Base-by-base conservation (phyloP, 2,888 invertebrate genomes). In the Plebejus melissa region DNA sequence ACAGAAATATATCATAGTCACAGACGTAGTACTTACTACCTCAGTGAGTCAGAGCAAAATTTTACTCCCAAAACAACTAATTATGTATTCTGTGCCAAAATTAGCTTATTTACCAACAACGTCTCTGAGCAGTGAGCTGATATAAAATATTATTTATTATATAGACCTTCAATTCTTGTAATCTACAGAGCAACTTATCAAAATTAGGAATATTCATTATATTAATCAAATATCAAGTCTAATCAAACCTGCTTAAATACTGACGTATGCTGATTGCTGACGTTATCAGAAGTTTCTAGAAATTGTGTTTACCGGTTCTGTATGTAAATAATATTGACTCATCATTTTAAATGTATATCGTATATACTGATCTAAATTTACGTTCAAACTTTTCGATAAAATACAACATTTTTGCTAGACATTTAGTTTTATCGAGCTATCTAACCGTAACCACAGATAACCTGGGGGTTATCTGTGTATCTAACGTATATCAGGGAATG, bases 241-340 rank as follows among this genome's bases (percentile, higher is more conserved):
- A 65, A 65, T 65, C 65, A 65, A 65, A 65, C 65, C 65, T 13
- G 65, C 32, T 65, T 65, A 1, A 22, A 22, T 22, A 22, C 22
- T 22, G 22, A 22, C 22, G 22, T 22, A 22, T 22, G 22, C 22
- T 22, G 22, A 22, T 22, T 32, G 13, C 65, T 32, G 65, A 32
- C 32, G 65, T 65, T 65, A 65, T 32, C 65, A 32, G 32, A 65
- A 65, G 65, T 32, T 32, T 65, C 65, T 65, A 65, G 32, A 65
- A 65, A 65, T 65, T 65, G 65, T 65, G 13, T 65, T 65, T 65
- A 65, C 60, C 60, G 65, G 65, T 32, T 32, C 22, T 9, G 22
- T 60, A 60, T 65, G 65, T 65, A 9, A 60, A 65, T 65, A 32
- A 65, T 13, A 65, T 32, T 32, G 65, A 32, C 65, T 65, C 65